A percentile compares a stretch with the other conserved stretches of the same genome.
Conservation (phyloP, 2,113 vertebrate genomes). For the Sardina pilchardus region DNA sequence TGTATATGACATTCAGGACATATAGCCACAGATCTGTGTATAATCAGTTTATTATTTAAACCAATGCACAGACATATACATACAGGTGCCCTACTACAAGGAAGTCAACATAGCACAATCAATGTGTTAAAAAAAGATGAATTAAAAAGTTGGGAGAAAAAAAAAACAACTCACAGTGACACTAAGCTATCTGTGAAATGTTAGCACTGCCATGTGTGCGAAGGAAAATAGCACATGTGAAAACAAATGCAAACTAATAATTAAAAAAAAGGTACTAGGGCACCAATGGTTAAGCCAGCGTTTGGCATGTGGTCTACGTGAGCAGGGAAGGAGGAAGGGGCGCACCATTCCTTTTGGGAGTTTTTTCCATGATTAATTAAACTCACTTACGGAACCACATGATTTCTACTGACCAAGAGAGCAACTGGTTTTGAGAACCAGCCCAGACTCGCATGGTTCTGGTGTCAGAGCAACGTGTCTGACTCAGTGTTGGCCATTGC, state of each 20-base stretch:
- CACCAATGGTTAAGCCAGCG: background rate
- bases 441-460: background rate
- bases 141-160: background rate
- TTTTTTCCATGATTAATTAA: background rate
- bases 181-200: background rate
- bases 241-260: background rate
- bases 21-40: background rate
- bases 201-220: background rate
- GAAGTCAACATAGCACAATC: constrained; percentile 50
- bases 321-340: background rate
- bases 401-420: too few relatives aligned
- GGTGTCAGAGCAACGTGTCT: background rate
- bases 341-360: background rate
- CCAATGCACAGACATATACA: constrained; percentile 1
- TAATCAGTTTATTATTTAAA: constrained; percentile 17
- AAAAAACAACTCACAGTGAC: background rate
- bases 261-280: background rate
- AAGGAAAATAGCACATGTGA: background rate
- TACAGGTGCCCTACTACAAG: background rate
- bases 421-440: too few relatives aligned
- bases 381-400: background rate
- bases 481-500: background rate
- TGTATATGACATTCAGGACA: background rate
- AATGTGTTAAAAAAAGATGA: constrained; percentile 55
- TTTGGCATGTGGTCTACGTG: background rate